These are phyloP conservation scores for Ferdinandea cuprea DNA, from an alignment of 2,888 invertebrate genomes.

Conservation along the genomic window DNA sequence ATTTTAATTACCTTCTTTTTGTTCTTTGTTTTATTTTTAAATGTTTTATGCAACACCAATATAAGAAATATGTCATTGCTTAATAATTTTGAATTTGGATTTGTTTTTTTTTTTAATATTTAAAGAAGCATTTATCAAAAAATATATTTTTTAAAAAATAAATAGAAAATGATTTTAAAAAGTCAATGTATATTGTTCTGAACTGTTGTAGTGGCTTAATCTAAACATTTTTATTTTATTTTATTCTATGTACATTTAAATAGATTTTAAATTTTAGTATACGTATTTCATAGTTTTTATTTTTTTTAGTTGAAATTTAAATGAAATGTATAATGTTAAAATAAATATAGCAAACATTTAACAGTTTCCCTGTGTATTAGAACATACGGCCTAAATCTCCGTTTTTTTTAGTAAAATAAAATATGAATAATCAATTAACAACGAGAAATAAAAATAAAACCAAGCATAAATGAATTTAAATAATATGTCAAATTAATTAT, in stretches of 20 bases:
- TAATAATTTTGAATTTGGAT: slow-evolving; percentile 64
- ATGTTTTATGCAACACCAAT: slow-evolving; percentile 61
- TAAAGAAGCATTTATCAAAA: slow-evolving; percentile 73
- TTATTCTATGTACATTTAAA: slow-evolving; percentile 49
- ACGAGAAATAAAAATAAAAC: slow-evolving; percentile 10
- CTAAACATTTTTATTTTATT: slow-evolving; percentile 40
- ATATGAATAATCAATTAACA: background rate
- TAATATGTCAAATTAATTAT: no score
- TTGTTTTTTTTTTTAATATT: slow-evolving; percentile 55
- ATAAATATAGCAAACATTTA: background rate
- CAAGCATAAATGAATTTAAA: background rate
- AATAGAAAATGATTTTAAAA: slow-evolving; percentile 42
- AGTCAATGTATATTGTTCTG: slow-evolving; percentile 66
- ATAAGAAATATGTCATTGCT: slow-evolving; percentile 63
- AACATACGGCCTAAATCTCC: no score
- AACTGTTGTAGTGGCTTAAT: slow-evolving; percentile 65
- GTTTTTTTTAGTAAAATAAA: background rate
- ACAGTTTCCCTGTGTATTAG: slow-evolving; percentile 52
- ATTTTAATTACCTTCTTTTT: slow-evolving; percentile 4
- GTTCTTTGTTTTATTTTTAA: slow-evolving; percentile 29
- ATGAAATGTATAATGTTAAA: background rate
- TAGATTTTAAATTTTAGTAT: slow-evolving; percentile 64
- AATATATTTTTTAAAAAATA: slow-evolving; percentile 66
- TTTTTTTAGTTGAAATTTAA: slow-evolving; percentile 5
- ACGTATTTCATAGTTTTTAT: slow-evolving; percentile 65